Base-by-base conservation (phyloP, 2,113 vertebrate genomes). In the Antechinus flavipes region DNA sequence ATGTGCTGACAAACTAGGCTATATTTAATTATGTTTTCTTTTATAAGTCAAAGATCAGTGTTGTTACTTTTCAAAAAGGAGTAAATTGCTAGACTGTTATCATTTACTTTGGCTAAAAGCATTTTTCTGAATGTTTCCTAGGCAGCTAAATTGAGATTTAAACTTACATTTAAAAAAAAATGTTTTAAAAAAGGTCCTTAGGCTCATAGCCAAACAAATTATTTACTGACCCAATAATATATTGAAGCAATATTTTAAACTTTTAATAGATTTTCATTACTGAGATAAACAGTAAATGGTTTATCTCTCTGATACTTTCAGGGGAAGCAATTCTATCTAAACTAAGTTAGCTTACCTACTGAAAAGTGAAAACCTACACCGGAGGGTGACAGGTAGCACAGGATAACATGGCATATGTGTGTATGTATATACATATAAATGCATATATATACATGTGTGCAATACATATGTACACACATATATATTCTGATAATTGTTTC, bases 61-160 rank as follows among this genome's bases (percentile, higher is more conserved):
- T 91, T 97, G 53, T 6, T 93, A 42, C 54, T 93, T 94, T 84
- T 90, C 53, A 92, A 92, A 90, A 91, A 94, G 53, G 91, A 91
- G 84, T 56, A 95, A 93, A 96, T 84, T 89, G 58, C 53, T 90
- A 76, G 53, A 92, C 56, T 95, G 91, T 90, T 46, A 55, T 52
- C 30, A 8, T 93, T 95, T 92, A 53, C 68, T 95, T 93, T 94
- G 91, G 90, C 54, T 93, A 93, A 96, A 96, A 95, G 76, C 90
- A 84, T 76, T 96, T 94, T 50, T 46, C 26, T 84, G 90, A 54
- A 55, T 91, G 54, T 90, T 91, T 56, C 91, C 68, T 96, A 46
- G 58, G 49, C 68, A 93, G 42, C 84, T 94, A 52, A 76, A 89
- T 90, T 93, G 53, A 47, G 46, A 90, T 46, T 25, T 55, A 10